phyloP scores from a whole-genome alignment of 2,113 vertebrate species.

The Cottus gobio region DNA sequence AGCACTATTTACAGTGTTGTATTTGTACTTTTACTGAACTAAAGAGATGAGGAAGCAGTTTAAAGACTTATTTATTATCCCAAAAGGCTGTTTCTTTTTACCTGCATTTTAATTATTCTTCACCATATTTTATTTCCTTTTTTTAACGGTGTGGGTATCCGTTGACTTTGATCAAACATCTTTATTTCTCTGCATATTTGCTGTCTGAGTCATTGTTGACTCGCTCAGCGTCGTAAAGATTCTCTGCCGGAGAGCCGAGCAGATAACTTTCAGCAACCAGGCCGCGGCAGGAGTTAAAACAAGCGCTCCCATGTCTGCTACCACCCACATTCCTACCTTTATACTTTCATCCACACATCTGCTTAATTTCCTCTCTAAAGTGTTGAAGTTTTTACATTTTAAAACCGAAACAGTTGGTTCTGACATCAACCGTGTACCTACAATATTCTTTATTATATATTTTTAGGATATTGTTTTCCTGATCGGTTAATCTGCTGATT shows the following conservation, averaged over 20 bases:
- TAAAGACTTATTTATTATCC: not conserved
- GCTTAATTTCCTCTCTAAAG: not conserved
- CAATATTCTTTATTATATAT: not conserved
- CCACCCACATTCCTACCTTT: not conserved
- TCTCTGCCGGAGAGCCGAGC: slow-evolving; percentile 5
- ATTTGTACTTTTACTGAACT: not conserved
- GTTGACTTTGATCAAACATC: not conserved
- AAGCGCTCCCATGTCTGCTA: not conserved
- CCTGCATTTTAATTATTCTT: not conserved
- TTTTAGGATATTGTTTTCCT: not conserved
- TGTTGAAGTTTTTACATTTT: not conserved
- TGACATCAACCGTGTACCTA: not conserved
- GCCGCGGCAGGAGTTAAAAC: too few species aligned
- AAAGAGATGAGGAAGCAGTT: not conserved
- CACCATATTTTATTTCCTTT: not conserved
- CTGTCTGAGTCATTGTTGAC: slow-evolving; percentile 16
- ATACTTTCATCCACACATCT: not conserved
- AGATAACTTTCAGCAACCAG: too few species aligned
- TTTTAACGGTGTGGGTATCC: not conserved
- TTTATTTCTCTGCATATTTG: slow-evolving; percentile 2
- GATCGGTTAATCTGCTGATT: not conserved
- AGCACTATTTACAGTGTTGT: not conserved
- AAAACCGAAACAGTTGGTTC: not conserved
- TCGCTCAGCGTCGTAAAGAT: not conserved
- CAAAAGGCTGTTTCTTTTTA: not conserved